Evolutionary conservation across 92 coral and sea anemone species (phyloP), one percentile per base, ranked within the genome.

Genomic region (Muricea muricata): DNA sequence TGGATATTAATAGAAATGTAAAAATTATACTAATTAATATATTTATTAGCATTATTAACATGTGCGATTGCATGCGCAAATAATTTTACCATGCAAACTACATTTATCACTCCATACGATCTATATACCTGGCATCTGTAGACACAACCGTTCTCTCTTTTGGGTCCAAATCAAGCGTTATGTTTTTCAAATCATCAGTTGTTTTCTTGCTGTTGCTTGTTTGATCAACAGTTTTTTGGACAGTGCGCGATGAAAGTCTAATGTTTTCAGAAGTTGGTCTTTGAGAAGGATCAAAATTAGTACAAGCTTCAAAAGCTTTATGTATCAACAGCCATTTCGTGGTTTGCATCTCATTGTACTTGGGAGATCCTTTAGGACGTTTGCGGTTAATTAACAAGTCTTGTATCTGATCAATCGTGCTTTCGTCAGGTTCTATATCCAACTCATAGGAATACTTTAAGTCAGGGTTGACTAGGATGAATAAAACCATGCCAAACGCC

Each of bases 401-500:
- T 26, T 57, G 65, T 26, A 57, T 11, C 21, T 57, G 65, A 23
- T 57, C 65, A 26, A 57, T 57, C 23, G 21, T 14, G 65, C 65
- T 57, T 57, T 20, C 21, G 65, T 23, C 65, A 24, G 15, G 65
- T 10, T 57, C 21, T 10, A 57, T 57, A 57, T 57, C 65, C 65
- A 57, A 57, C 65, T 57, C 23, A 23, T 33, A 70, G 11, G 52
- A 52, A 70, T 70, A 70, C 50, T 70, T 70, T 52, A 70, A 34
- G 37, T 70, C 25, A n/a, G 77, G 77, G 13, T 70, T 70, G 10
- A 28, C 29, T 21, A 70, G 6, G 48, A 8, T 14, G 50, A 70
- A 70, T 21, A 70, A 32, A 1, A 70, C 54, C 77, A 70, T 70
- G 29, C 77, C 77, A 32, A 70, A 70, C 6, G 52, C 77, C 77